Percentiles rank a stretch among this genome's conserved stretches.
phyloP scores from a whole-genome alignment of 2,888 invertebrate genomes.

The Calliopum simillimum region DNA sequence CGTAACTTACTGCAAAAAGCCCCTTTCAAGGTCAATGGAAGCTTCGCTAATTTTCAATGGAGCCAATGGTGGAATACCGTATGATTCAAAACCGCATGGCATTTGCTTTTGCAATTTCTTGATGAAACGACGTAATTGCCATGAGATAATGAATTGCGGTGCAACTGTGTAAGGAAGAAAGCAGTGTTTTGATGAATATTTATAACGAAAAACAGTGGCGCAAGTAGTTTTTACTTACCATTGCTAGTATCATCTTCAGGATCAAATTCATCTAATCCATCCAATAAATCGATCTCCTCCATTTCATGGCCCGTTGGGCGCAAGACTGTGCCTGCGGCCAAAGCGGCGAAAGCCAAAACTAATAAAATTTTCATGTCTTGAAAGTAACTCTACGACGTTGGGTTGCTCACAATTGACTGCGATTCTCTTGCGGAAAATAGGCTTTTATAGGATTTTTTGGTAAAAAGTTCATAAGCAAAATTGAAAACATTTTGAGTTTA shows the following conservation, averaged over 20 bases:
- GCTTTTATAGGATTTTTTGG: conserved; percentile 53
- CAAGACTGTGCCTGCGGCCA: conserved; percentile 51
- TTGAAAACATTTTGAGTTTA: not conserved
- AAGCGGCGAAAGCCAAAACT: conserved; percentile 54
- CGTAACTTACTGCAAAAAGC: conserved; percentile 52
- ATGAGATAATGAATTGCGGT: conserved; percentile 56
- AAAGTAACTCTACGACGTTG: conserved; percentile 35
- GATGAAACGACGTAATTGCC: conserved; percentile 57
- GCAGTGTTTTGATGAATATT: not conserved
- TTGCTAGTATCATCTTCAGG: conserved; percentile 49
- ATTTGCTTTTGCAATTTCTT: conserved; percentile 57
- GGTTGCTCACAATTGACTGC: conserved; percentile 42
- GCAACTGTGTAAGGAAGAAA: conserved; percentile 48
- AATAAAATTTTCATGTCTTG: conserved; percentile 56
- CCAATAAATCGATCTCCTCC: conserved; percentile 37
- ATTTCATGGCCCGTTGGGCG: conserved; percentile 16
- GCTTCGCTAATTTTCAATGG: conserved; percentile 52
- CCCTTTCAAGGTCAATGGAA: conserved; percentile 48
- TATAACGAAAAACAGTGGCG: not conserved
- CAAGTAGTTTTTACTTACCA: conserved; percentile 48
- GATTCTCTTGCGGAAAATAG: not conserved
- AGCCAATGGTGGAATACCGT: conserved; percentile 59
- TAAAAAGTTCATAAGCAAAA: not conserved
- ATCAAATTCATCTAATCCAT: conserved; percentile 54
- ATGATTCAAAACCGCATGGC: conserved; percentile 57